Conservation (phyloP, 1,140 invertebrate species). For the Euwallacea similis region DNA sequence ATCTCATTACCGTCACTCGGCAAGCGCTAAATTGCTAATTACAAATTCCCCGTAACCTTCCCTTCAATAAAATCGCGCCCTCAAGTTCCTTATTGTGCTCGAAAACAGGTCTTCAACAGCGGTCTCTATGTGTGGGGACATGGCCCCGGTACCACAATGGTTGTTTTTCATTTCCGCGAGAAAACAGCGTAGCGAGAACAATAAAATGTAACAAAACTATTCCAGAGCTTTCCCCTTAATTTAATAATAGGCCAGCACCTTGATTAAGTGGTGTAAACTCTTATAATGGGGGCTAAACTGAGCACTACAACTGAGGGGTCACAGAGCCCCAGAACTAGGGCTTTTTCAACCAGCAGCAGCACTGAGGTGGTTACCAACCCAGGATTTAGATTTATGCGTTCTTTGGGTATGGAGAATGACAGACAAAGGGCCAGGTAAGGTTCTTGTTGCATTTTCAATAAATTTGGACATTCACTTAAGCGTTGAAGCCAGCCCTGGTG, state of each 20-base stretch:
- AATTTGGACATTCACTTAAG: too few relatives aligned
- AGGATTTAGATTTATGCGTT: slow-evolving; percentile 73
- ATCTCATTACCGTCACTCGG: slow-evolving; percentile 2
- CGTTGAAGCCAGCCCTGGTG: too few relatives aligned
- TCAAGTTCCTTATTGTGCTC: too few relatives aligned
- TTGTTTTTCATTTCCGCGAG: slow-evolving; percentile 27
- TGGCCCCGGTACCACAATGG: slow-evolving; percentile 4
- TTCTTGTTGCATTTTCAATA: neutral
- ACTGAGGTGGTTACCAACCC: slow-evolving; percentile 66
- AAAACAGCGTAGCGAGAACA: slow-evolving; percentile 17
- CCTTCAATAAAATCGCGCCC: too few relatives aligned
- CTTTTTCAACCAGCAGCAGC: slow-evolving; percentile 76
- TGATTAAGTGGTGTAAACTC: neutral
- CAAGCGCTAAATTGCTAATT: neutral
- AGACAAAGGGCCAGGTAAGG: slow-evolving; percentile 65
- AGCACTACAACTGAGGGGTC: slow-evolving; percentile 71
- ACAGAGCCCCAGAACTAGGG: slow-evolving; percentile 71
- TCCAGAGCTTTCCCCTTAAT: slow-evolving; percentile 7
- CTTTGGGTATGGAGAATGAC: slow-evolving; percentile 69
- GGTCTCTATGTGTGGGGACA: slow-evolving; percentile 1
- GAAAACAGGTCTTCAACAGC: too few relatives aligned
- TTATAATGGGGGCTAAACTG: slow-evolving; percentile 77
- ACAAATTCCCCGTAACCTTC: neutral
- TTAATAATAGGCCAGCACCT: slow-evolving; percentile 6
- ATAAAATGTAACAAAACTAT: slow-evolving; percentile 29